phyloP scores from a whole-genome alignment of 2,888 invertebrate genomes.

The Stramonita haemastoma region DNA sequence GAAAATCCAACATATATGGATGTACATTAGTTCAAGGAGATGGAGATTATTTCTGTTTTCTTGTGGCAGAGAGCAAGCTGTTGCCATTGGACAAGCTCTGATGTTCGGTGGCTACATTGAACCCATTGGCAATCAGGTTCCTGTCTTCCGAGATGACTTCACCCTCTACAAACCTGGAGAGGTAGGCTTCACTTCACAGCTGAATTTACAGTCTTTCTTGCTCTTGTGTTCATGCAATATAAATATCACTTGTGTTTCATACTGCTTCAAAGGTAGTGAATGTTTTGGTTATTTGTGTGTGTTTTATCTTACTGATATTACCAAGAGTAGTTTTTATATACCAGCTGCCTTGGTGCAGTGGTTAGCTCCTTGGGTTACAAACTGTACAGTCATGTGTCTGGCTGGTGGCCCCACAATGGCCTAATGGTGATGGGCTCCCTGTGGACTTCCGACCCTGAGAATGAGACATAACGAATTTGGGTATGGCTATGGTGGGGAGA shows the following conservation, averaged over 20 bases:
- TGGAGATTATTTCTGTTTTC: background rate
- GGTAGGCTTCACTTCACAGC: conserved; percentile 54
- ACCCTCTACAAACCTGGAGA: conserved; percentile 81
- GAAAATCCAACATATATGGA: background rate
- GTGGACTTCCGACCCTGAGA: no score
- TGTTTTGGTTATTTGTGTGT: no score
- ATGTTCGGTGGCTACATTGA: conserved; percentile 87
- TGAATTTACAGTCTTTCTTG: background rate
- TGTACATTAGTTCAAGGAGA: background rate
- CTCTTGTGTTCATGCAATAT: background rate
- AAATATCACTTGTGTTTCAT: background rate
- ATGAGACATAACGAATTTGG: no score
- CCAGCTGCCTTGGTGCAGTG: no score
- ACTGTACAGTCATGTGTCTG: no score
- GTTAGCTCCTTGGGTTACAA: no score
- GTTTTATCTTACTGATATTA: no score
- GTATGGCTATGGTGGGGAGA: no score
- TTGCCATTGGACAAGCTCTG: conserved; percentile 87
- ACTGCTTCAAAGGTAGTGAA: background rate
- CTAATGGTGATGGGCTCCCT: no score
- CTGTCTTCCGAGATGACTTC: conserved; percentile 82
- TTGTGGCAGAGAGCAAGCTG: conserved; percentile 79
- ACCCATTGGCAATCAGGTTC: conserved; percentile 80
- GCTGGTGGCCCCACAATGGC: no score
- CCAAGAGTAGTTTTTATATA: no score